Conservation (phyloP, 2,113 vertebrate species). For the Pachycephala philippinensis region DNA sequence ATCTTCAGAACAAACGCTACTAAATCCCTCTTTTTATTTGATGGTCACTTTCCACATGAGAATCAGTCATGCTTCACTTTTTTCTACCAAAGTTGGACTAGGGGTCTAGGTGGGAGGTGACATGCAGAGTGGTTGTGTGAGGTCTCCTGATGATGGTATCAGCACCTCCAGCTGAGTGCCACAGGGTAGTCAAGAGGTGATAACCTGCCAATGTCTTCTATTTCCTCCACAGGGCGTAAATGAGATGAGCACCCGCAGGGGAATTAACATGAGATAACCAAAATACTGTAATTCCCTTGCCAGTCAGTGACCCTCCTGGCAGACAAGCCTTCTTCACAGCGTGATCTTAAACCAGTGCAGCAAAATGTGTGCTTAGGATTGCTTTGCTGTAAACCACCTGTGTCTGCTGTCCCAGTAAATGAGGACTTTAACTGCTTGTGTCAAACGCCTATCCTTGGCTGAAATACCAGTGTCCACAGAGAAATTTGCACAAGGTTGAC, state of each 20-base stretch:
- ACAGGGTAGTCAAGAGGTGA: accelerated
- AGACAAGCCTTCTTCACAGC: not conserved
- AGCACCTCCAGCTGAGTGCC: not conserved
- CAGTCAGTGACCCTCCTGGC: not conserved
- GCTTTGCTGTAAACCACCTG: not conserved
- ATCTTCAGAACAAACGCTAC: not conserved
- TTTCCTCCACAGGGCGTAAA: not conserved
- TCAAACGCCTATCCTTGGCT: not conserved
- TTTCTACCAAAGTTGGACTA: not conserved
- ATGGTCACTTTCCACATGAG: not conserved
- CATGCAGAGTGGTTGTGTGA: not conserved
- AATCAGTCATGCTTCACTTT: not conserved
- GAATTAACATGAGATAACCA: not conserved
- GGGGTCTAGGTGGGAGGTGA: not conserved
- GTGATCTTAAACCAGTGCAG: not conserved
- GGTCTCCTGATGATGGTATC: not conserved
- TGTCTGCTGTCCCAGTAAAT: not conserved
- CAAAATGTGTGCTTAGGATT: not conserved
- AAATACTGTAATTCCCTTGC: not conserved
- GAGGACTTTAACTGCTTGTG: not conserved
- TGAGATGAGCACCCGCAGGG: not conserved
- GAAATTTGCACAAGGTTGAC: not conserved
- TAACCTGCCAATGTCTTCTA: not conserved
- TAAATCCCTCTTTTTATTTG: not conserved
- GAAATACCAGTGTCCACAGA: not conserved